Percentiles rank a stretch among this genome's conserved stretches.
Conservation (phyloP, 2,113 vertebrate genomes). For the Sapayoa aenigma region DNA sequence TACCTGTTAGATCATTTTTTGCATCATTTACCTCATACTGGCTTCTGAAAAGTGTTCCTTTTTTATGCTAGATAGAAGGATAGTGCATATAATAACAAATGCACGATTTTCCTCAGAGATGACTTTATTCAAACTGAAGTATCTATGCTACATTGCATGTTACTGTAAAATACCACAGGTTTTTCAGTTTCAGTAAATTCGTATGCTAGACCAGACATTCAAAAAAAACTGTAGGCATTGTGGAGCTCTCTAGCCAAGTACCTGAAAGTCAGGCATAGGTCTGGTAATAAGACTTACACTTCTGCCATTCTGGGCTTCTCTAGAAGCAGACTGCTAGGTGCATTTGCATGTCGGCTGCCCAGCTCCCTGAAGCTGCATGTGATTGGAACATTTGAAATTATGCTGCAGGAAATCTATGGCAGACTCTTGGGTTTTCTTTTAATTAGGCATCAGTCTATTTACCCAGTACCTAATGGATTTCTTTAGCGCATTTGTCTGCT, state of each 20-base stretch:
- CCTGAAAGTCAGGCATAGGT: background rate
- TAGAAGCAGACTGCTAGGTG: background rate
- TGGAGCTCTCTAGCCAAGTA: background rate
- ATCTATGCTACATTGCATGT: background rate
- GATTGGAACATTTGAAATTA: background rate
- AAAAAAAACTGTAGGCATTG: background rate
- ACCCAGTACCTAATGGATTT: background rate
- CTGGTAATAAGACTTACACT: background rate
- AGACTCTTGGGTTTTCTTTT: background rate
- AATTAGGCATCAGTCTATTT: background rate
- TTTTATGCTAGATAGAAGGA: background rate
- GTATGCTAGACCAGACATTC: background rate
- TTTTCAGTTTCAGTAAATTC: background rate
- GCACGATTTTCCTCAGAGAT: background rate
- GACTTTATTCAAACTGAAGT: background rate
- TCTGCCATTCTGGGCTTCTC: background rate
- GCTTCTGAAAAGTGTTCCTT: background rate
- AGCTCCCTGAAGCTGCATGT: background rate
- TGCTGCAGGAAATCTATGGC: background rate
- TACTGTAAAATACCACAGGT: background rate
- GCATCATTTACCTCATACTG: background rate
- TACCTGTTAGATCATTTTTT: background rate
- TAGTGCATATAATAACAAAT: background rate
- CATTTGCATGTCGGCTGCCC: background rate
- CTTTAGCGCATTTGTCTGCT: background rate